These are phyloP conservation scores for Timandra comae DNA, from an alignment of 2,888 invertebrate genomes.

Conservation along the genomic window DNA sequence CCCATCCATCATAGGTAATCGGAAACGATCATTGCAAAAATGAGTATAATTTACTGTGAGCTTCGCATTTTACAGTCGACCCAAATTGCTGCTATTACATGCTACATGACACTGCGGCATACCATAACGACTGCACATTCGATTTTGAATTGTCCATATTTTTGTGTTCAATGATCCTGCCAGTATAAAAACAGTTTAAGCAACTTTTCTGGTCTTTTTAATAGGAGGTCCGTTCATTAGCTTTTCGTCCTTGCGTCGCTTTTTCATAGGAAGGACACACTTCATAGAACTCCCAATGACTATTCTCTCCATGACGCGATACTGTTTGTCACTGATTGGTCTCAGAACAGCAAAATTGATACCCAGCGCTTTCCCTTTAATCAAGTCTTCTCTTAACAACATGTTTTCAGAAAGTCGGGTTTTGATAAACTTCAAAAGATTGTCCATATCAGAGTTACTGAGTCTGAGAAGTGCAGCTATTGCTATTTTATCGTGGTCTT, in stretches of 20 bases:
- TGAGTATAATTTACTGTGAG: slow-evolving; percentile 64
- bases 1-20: slow-evolving; percentile 64
- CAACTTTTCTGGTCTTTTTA: slow-evolving; percentile 43
- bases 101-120: slow-evolving; percentile 51
- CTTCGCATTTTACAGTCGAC: slow-evolving; percentile 55
- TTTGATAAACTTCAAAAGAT: slow-evolving; percentile 50
- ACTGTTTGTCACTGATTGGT: slow-evolving; percentile 54
- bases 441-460: slow-evolving; percentile 43
- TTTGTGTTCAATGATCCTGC: slow-evolving; percentile 26
- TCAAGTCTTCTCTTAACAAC: slow-evolving; percentile 46
- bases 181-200: slow-evolving; percentile 12
- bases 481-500: slow-evolving; percentile 62
- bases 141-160: slow-evolving; percentile 37
- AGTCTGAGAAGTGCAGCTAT: slow-evolving; percentile 55
- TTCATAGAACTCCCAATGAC: slow-evolving; percentile 42
- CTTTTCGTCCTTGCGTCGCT: slow-evolving; percentile 47
- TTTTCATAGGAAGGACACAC: slow-evolving; percentile 35
- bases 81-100: slow-evolving; percentile 64
- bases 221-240: slow-evolving; percentile 33
- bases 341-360: slow-evolving; percentile 53
- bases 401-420: slow-evolving; percentile 46
- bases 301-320: slow-evolving; percentile 56
- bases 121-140: slow-evolving; percentile 39
- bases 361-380: slow-evolving; percentile 55
- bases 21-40: slow-evolving; percentile 69